Percentiles rank a stretch among this genome's conserved stretches.
These are phyloP conservation scores for Parnassius orleans DNA, from an alignment of 2,888 invertebrate species.

Conservation along the genomic window DNA sequence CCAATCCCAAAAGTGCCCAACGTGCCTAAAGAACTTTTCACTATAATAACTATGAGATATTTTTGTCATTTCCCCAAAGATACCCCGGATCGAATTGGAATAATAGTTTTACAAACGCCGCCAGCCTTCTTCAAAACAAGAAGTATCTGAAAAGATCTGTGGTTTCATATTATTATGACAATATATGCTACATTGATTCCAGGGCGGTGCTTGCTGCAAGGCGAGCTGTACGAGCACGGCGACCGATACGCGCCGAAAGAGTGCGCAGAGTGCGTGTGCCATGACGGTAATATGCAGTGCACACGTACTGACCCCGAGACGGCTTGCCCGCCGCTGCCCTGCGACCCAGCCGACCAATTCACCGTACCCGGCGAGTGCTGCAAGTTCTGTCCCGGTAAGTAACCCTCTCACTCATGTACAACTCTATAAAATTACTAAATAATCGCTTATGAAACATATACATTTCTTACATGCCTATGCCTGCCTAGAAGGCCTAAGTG, in stretches of 20 bases:
- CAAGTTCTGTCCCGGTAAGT: conserved; percentile 91
- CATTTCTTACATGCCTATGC: no score
- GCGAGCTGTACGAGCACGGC: conserved; percentile 89
- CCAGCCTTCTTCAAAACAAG: no score
- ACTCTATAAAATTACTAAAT: neutral
- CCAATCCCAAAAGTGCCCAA: no score
- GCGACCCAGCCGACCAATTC: conserved; percentile 88
- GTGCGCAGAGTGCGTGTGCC: conserved; percentile 91
- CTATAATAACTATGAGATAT: no score
- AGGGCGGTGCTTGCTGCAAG: conserved; percentile 87
- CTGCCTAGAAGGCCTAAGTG: no score
- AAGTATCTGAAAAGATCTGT: no score
- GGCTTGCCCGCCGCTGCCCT: conserved; percentile 88
- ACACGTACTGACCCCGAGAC: conserved; percentile 85
- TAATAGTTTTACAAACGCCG: no score
- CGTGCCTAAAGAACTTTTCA: no score
- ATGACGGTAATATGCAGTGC: conserved; percentile 91
- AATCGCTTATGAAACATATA: no score
- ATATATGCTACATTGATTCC: conserved; percentile 40
- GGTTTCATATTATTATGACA: neutral
- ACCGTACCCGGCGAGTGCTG: conserved; percentile 93
- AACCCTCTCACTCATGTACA: neutral
- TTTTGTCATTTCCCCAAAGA: no score
- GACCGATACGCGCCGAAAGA: conserved; percentile 86
- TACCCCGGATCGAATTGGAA: no score